These are phyloP conservation scores for Siniperca scherzeri DNA, from an alignment of 2,797 vertebrate genomes.

Conservation along the genomic window DNA sequence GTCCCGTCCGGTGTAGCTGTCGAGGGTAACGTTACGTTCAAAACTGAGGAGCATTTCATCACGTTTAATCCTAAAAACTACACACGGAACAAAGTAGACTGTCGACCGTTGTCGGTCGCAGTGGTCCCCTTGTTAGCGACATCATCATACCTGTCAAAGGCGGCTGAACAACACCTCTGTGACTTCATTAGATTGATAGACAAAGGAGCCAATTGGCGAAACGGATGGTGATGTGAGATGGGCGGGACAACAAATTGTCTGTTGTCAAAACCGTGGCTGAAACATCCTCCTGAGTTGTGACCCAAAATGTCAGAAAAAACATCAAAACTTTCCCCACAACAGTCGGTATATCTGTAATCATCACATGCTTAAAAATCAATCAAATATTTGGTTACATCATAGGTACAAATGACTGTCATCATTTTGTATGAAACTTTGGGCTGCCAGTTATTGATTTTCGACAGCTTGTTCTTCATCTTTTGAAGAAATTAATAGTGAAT, in stretches of 20 bases:
- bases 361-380: neutral
- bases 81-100: neutral
- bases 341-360: neutral
- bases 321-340: neutral
- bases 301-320: neutral
- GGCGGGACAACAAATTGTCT: conserved; percentile 59
- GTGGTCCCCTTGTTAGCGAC: conserved; percentile 54
- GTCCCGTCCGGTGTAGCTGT: conserved; percentile 37
- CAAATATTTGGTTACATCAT: neutral
- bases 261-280: neutral
- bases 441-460: neutral
- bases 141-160: conserved; percentile 78
- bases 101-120: conserved; percentile 14
- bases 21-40: conserved; percentile 4
- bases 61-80: conserved; percentile 23
- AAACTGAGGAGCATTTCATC: conserved; percentile 45
- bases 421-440: neutral
- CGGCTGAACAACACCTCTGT: conserved; percentile 70
- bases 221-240: neutral
- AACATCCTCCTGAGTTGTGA: neutral
- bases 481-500: neutral
- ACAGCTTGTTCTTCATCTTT: neutral
- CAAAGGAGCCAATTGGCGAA: conserved; percentile 54
- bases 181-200: conserved; percentile 76
- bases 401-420: neutral